Percentiles rank a stretch among this genome's conserved stretches.
Conservation (phyloP, 1,140 invertebrate genomes). For the Drosophila kurseongensis region DNA sequence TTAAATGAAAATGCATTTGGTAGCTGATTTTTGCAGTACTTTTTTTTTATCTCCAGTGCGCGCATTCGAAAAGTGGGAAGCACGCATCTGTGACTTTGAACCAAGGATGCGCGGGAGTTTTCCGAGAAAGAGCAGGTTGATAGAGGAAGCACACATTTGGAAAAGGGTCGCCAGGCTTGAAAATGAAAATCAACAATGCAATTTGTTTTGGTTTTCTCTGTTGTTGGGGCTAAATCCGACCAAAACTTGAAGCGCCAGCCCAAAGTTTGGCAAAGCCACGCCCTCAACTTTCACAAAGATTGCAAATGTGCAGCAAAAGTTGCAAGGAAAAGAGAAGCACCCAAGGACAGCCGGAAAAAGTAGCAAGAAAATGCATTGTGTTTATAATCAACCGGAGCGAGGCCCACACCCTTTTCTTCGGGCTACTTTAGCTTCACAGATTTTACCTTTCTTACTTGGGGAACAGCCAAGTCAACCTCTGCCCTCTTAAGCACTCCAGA, state of each 20-base stretch:
- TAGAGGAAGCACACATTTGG: conserved; percentile 52
- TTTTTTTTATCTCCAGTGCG: conserved; percentile 36
- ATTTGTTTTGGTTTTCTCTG: conserved; percentile 47
- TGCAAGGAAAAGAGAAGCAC: conserved; percentile 10
- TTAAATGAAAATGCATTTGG: conserved; percentile 76
- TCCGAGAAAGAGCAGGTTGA: conserved; percentile 8
- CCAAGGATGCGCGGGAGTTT: background rate
- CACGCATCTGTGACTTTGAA: conserved; percentile 68
- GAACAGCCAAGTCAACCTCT: conserved; percentile 28
- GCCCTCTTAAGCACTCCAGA: no score
- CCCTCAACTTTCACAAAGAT: conserved; percentile 47
- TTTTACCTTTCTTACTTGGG: conserved; percentile 20
- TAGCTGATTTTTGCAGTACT: conserved; percentile 62
- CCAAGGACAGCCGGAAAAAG: conserved; percentile 61
- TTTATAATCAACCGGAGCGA: conserved; percentile 76
- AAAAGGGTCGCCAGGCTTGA: conserved; percentile 79
- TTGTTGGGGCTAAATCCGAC: conserved; percentile 28
- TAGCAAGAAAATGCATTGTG: conserved; percentile 74
- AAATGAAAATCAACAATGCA: conserved; percentile 83
- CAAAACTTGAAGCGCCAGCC: conserved; percentile 64
- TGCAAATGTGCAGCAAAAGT: conserved; percentile 77
- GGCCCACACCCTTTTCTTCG: background rate
- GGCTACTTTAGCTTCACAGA: background rate
- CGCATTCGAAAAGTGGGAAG: conserved; percentile 65
- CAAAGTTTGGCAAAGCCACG: conserved; percentile 51